phyloP scores from a whole-genome alignment of 2,113 vertebrate genomes.

The Alethe castanea region DNA sequence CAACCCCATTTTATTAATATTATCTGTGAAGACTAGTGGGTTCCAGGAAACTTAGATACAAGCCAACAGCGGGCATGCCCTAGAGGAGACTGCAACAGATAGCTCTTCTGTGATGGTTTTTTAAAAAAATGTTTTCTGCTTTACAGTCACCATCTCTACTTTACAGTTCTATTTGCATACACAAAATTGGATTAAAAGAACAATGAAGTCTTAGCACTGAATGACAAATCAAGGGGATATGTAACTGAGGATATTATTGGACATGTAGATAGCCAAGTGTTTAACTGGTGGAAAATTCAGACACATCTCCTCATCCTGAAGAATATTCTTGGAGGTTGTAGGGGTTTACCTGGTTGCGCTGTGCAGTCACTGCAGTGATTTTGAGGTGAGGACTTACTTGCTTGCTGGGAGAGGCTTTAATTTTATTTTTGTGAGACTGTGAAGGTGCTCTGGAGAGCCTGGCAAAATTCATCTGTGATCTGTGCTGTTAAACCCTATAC shows the following conservation, averaged over 20 bases:
- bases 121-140: background rate
- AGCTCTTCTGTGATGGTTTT: background rate
- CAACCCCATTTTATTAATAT: background rate
- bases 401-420: background rate
- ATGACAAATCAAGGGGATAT: background rate
- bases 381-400: background rate
- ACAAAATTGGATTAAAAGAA: background rate
- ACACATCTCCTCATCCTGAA: background rate
- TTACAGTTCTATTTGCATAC: background rate
- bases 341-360: background rate
- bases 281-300: background rate
- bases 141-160: background rate
- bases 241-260: background rate
- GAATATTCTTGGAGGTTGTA: background rate
- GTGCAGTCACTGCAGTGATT: background rate
- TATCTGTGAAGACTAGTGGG: background rate
- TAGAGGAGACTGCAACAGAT: background rate
- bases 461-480: background rate
- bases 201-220: background rate
- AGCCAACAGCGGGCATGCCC: background rate
- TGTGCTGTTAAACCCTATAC: background rate
- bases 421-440: background rate
- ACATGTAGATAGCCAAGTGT: background rate
- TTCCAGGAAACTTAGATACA: background rate
- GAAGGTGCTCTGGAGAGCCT: background rate